These are phyloP conservation scores for Laupala kohalensis DNA, from an alignment of 1,140 invertebrate species.

Conservation along the genomic window DNA sequence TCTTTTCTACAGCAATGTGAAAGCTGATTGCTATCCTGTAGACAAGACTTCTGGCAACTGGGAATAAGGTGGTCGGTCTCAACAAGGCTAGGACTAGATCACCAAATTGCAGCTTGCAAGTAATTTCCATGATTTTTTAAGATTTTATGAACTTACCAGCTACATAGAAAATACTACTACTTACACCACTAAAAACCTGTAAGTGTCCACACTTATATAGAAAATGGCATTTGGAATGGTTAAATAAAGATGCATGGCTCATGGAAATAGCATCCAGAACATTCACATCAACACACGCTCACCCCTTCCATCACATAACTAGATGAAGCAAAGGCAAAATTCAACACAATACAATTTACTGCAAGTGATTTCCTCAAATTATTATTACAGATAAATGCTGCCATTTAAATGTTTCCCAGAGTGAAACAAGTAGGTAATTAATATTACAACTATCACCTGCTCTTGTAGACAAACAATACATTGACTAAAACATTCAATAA, in stretches of 20 bases:
- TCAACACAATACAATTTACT: too few species aligned
- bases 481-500: too few species aligned
- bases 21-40: neutral
- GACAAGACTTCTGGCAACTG: neutral
- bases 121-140: neutral
- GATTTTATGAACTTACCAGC: neutral
- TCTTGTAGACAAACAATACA: too few species aligned
- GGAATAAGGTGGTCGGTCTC: neutral
- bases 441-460: too few species aligned
- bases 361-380: too few species aligned
- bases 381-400: too few species aligned
- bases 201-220: constrained; percentile 8
- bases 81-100: neutral
- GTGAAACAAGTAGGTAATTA: too few species aligned
- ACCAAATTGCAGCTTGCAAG: neutral
- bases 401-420: too few species aligned
- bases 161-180: neutral
- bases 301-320: neutral
- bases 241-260: neutral
- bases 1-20: neutral
- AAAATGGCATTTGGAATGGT: neutral
- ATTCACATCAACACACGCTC: neutral
- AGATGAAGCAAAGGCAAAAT: neutral
- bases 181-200: neutral
- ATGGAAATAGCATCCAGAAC: neutral